Base-by-base conservation (phyloP, 1,140 invertebrate genomes). In the Zaprionus inermis region DNA sequence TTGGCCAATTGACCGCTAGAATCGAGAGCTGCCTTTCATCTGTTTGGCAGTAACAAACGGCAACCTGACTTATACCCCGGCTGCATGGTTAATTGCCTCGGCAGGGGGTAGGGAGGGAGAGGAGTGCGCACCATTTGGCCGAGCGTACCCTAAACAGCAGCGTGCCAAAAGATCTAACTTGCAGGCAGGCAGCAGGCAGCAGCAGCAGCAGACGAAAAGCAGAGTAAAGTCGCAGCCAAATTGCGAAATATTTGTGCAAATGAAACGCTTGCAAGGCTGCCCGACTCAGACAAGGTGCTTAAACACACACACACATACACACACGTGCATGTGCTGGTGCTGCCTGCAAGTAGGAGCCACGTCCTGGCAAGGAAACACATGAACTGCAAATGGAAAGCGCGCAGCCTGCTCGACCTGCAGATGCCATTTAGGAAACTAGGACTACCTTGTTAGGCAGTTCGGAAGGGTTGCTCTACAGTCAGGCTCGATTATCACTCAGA, bases 161-260 rank as follows among this genome's bases (percentile, higher is more conserved):
- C 51, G 36, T 55, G 41, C 63, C 63, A 69, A 73, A 63, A 73
- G 30, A 74, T 74, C 64, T 69, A 46, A 61, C 24, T 61, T 38
- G 61, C 64, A 59, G 64, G 7, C n/a, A n/a, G n/a, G n/a, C 38
- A 58, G 18, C 28, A 63, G 30, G 30, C 18, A 67, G 30, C 36
- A 70, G 22, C n/a, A n/a, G n/a, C n/a, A n/a, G 14, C 22, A 72
- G 44, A 44, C 57, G 38, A 10, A 63, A 46, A 46, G 44, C n/a
- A 14, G 55, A 30, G 16, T 18, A 55, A 36, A 56, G 58, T 41
- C 30, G 49, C 36, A 61, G 72, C 63, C 57, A 78, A 78, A 78
- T 78, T 78, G 63, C 76, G 63, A 78, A 76, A 78, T 72, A 72
- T 79, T 79, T 78, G 67, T 71, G 73, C 76, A 79, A 79, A 79